phyloP scores from a whole-genome alignment of 2,113 vertebrate species.

The Protobothrops mucrosquamatus region DNA sequence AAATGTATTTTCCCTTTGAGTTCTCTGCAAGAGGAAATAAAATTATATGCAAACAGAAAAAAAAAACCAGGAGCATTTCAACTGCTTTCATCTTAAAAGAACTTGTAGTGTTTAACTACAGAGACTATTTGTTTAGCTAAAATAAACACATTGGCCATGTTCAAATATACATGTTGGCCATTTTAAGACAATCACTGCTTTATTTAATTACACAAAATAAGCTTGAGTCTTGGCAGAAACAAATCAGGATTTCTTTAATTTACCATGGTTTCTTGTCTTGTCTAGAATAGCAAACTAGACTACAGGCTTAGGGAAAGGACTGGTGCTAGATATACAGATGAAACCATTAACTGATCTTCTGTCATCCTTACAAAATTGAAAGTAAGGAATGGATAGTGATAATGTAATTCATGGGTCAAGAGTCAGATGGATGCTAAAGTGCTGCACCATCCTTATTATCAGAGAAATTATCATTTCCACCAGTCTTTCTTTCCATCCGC shows the following conservation, averaged over 20 bases:
- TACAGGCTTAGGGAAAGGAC: background rate
- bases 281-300: background rate
- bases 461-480: background rate
- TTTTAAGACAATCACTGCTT: background rate
- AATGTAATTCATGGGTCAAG: background rate
- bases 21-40: conserved; percentile 75
- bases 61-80: background rate
- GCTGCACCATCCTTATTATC: background rate
- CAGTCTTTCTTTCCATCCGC: background rate
- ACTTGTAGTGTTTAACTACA: background rate
- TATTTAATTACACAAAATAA: background rate
- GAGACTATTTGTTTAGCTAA: background rate
- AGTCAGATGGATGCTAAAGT: background rate
- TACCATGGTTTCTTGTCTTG: background rate
- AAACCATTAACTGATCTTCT: background rate
- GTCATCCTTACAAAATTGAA: background rate
- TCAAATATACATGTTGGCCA: background rate
- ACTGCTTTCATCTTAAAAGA: background rate
- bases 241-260: background rate
- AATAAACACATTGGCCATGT: background rate
- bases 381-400: background rate
- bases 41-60: conserved; percentile 1
- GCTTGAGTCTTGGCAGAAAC: background rate
- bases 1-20: conserved; percentile 86
- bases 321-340: background rate